Evolutionary conservation across 2,797 vertebrate genomes (phyloP).

Genomic region (Otus scops): DNA sequence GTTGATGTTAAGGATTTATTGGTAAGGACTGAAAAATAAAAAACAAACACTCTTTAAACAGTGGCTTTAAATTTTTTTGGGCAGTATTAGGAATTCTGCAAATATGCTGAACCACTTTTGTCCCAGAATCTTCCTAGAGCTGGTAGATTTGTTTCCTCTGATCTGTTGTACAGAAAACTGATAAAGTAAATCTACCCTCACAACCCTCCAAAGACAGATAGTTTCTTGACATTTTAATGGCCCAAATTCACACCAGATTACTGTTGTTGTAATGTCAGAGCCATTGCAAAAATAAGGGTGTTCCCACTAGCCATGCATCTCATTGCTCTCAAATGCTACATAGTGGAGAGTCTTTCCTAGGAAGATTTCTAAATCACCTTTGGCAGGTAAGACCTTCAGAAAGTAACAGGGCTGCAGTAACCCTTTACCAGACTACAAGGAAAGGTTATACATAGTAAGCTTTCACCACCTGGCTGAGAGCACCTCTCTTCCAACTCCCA

Average conservation of each 20-base stretch:
- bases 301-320: background rate
- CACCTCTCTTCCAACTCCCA: background rate
- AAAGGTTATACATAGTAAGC: background rate
- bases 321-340: background rate
- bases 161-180: background rate
- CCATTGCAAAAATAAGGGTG: background rate
- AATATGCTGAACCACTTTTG: background rate
- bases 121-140: background rate
- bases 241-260: background rate
- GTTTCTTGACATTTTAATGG: background rate
- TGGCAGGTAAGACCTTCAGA: background rate
- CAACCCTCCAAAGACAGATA: background rate
- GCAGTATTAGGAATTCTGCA: background rate
- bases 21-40: background rate
- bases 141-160: background rate
- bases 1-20: background rate
- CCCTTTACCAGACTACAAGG: background rate
- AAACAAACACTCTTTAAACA: background rate
- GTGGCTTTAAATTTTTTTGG: background rate
- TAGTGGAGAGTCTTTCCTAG: background rate
- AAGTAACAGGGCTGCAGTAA: background rate
- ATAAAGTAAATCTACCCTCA: conserved; percentile 1
- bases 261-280: background rate
- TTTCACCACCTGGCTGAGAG: background rate
- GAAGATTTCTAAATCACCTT: background rate